Percentiles rank a stretch among this genome's conserved stretches.
phyloP scores from a whole-genome alignment of 2,113 vertebrate genomes.

The Hyperopisus bebe region DNA sequence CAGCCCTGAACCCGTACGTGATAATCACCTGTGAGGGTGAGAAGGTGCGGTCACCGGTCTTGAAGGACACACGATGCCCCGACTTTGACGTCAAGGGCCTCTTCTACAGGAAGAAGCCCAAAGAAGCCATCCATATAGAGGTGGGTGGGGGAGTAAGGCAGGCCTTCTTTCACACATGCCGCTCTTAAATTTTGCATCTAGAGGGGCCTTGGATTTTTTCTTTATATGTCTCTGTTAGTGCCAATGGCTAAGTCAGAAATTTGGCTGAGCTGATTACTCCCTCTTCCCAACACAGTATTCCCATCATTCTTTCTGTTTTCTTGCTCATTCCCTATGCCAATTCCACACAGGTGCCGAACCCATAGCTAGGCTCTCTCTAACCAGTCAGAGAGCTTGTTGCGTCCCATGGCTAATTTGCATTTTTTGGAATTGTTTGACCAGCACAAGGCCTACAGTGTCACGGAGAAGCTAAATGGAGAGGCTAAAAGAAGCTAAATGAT shows the following conservation, averaged over 20 bases:
- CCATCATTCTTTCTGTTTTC: background rate
- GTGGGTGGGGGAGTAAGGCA: slow-evolving; percentile 46
- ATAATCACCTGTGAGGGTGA: slow-evolving; percentile 85
- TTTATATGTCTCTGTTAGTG: background rate
- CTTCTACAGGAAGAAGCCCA: slow-evolving; percentile 87
- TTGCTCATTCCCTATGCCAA: background rate
- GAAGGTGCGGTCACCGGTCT: slow-evolving; percentile 70
- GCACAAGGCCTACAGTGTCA: background rate
- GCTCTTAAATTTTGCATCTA: background rate
- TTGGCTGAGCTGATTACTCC: background rate
- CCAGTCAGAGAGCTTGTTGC: background rate
- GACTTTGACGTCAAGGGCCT: slow-evolving; percentile 83
- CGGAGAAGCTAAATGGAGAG: no score
- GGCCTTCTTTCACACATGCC: background rate
- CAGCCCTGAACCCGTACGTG: slow-evolving; percentile 81
- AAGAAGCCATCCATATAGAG: slow-evolving; percentile 79
- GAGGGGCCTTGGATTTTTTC: background rate
- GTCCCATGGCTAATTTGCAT: background rate
- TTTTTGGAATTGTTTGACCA: background rate
- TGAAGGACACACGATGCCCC: slow-evolving; percentile 70
- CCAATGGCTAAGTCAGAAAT: background rate
- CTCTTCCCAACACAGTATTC: background rate
- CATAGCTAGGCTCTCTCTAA: background rate
- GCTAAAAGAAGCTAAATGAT: no score
- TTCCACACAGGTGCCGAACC: background rate